Evolutionary conservation across 2,113 vertebrate genomes (phyloP).

Genomic region (Butorides virescens): DNA sequence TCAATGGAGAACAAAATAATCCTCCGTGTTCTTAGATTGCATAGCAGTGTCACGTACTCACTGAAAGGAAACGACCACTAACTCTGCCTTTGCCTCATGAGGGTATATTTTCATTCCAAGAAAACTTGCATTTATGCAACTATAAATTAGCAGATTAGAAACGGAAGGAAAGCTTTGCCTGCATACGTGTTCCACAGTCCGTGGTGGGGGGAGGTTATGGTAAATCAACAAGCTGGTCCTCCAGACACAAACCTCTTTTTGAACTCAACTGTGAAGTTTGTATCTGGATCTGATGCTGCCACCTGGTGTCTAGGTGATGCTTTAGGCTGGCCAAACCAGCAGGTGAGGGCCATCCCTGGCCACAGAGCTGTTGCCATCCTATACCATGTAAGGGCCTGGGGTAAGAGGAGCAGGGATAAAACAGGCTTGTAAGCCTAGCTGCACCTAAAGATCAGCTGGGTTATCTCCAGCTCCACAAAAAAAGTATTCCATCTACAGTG

Average conservation of each 20-base stretch:
- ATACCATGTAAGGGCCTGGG: not conserved
- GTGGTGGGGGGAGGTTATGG: too few species aligned
- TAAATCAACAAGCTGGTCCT: not conserved
- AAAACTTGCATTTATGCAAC: not conserved
- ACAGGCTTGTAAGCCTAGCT: not conserved
- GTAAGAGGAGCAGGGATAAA: not conserved
- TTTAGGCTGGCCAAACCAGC: not conserved
- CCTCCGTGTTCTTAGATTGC: not conserved
- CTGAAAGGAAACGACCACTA: not conserved
- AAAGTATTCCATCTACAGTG: not conserved
- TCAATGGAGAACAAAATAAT: not conserved
- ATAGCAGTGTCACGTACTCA: not conserved
- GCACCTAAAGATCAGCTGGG: not conserved
- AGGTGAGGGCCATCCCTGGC: not conserved
- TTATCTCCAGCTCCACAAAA: not conserved
- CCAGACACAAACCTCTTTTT: not conserved
- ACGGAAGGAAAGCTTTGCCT: not conserved
- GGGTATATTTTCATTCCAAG: not conserved
- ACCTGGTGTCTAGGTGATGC: not conserved
- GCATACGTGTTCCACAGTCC: accelerated
- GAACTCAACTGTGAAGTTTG: not conserved
- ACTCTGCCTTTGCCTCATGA: not conserved
- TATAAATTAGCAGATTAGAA: not conserved
- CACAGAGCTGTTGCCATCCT: not conserved
- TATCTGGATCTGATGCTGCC: not conserved